Conservation (phyloP, 2,113 vertebrate species). For the Oceanites oceanicus region DNA sequence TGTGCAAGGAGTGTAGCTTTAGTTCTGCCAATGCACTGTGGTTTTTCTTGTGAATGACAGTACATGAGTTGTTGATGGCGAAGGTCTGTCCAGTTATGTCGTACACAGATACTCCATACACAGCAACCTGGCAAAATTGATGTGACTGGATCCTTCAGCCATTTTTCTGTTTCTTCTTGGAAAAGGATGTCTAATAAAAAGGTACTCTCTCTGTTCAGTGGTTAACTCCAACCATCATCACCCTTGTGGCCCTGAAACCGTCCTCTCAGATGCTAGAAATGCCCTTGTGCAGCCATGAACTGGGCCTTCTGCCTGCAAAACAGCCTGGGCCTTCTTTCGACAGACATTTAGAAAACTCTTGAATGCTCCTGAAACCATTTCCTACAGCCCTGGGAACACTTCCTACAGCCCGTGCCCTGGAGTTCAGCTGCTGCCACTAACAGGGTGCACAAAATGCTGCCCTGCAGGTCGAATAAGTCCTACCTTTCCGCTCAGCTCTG, state of each 20-base stretch:
- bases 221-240: not conserved
- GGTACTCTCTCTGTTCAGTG: not conserved
- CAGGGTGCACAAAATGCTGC: not conserved
- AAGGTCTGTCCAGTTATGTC: not conserved
- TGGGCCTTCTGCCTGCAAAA: not conserved
- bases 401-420: not conserved
- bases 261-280: not conserved
- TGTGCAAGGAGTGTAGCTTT: not conserved
- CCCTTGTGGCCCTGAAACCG: not conserved
- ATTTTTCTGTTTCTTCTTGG: not conserved
- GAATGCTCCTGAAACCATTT: not conserved
- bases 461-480: not conserved
- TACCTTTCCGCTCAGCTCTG: not conserved
- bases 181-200: not conserved
- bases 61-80: not conserved
- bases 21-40: fast-evolving
- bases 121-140: not conserved
- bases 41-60: not conserved
- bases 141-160: not conserved
- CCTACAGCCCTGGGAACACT: not conserved
- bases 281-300: not conserved
- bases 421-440: not conserved
- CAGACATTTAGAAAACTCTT: not conserved
- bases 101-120: not conserved
- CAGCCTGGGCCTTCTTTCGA: not conserved